Conservation (phyloP, 2,797 vertebrate genomes). For the Monodelphis domestica region DNA sequence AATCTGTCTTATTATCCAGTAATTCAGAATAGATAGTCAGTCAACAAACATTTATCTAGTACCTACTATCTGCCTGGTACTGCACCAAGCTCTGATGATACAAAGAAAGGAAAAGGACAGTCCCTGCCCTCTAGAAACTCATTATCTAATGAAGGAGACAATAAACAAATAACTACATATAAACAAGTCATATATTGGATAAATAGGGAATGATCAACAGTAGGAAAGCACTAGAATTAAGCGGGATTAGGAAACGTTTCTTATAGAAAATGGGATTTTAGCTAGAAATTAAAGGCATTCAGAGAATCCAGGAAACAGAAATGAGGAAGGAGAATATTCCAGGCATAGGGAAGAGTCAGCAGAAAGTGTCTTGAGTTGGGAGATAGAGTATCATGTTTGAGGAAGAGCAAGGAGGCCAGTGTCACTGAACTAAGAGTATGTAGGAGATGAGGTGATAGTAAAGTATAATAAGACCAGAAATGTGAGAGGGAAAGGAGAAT, state of each 20-base stretch:
- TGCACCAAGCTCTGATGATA: background rate
- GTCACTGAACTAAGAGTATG: background rate
- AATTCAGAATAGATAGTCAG: background rate
- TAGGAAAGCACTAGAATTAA: background rate
- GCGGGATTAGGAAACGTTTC: background rate
- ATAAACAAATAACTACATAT: background rate
- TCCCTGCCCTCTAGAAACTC: background rate
- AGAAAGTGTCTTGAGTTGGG: background rate
- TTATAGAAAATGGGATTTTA: background rate
- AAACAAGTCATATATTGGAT: background rate
- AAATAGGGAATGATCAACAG: background rate
- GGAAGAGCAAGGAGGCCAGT: background rate
- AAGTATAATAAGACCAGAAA: background rate
- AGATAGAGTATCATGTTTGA: background rate
- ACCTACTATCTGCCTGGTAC: background rate
- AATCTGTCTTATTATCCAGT: background rate
- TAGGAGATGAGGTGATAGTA: background rate
- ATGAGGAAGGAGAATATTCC: background rate
- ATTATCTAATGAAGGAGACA: background rate
- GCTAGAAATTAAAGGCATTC: background rate
- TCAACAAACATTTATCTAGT: background rate
- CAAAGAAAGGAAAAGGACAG: background rate
- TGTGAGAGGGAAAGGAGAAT: background rate
- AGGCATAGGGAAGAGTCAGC: background rate
- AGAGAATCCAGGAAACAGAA: background rate